Percentiles rank a stretch among this genome's conserved stretches.
Conservation (phyloP, 2,888 invertebrate genomes). For the Apodemia mormo region DNA sequence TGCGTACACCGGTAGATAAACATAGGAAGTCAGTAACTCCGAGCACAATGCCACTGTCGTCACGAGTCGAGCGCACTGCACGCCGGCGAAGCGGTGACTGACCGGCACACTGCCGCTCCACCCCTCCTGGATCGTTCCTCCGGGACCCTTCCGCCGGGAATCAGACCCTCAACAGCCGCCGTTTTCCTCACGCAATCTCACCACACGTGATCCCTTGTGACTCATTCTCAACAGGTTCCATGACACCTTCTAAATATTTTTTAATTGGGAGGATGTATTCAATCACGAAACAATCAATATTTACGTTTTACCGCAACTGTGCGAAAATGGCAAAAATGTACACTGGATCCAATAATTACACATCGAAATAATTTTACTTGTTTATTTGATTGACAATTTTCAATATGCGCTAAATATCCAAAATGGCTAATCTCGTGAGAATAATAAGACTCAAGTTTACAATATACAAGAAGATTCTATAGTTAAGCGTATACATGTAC, state of each 20-base stretch:
- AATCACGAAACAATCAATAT: conserved; percentile 3
- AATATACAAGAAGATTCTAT: neutral
- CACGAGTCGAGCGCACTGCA: conserved; percentile 65
- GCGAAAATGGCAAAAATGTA: conserved; percentile 10
- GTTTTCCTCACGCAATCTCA: conserved; percentile 49
- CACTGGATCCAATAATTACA: neutral
- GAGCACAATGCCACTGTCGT: conserved; percentile 30
- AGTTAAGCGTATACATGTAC: neutral
- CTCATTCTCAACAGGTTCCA: conserved; percentile 47
- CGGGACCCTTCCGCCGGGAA: conserved; percentile 76
- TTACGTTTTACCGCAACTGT: neutral
- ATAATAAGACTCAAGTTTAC: neutral
- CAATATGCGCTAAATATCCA: too few species aligned
- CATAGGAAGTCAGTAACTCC: conserved; percentile 52
- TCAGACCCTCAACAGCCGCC: conserved; percentile 54
- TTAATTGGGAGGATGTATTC: conserved; percentile 2
- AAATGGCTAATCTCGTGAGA: neutral
- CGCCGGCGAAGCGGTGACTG: conserved; percentile 79
- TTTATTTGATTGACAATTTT: neutral
- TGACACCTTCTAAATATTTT: conserved; percentile 1
- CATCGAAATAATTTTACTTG: neutral
- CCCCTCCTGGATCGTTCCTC: conserved; percentile 70
- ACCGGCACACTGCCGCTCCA: conserved; percentile 78
- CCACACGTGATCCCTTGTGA: conserved; percentile 47
- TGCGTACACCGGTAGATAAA: conserved; percentile 64